A percentile compares a stretch with the other conserved stretches of the same genome.
phyloP scores from a whole-genome alignment of 2,888 invertebrate genomes.

The Masnerella sp. region DNA sequence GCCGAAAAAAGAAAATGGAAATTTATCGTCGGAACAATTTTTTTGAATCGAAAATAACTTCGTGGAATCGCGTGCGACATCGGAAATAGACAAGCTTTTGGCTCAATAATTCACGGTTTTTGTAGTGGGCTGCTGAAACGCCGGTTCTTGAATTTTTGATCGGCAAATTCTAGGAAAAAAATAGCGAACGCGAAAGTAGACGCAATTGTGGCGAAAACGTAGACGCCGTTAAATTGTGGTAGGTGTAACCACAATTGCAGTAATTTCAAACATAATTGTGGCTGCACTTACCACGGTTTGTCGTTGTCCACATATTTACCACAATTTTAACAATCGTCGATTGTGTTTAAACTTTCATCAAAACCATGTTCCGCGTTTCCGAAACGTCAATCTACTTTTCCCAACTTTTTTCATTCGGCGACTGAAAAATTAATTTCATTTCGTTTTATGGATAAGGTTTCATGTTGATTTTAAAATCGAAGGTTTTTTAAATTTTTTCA shows the following conservation, averaged over 20 bases:
- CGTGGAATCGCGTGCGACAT: slow-evolving; percentile 49
- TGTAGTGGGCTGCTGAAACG: slow-evolving; percentile 35
- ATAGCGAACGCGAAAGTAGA: slow-evolving; percentile 16
- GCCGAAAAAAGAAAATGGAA: too few relatives aligned
- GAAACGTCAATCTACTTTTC: too few relatives aligned
- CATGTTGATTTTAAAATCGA: too few relatives aligned
- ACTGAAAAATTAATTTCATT: too few relatives aligned
- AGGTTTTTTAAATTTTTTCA: too few relatives aligned
- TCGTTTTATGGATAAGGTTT: too few relatives aligned
- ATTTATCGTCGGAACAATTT: too few relatives aligned
- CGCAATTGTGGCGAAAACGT: slow-evolving; percentile 24
- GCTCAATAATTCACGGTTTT: slow-evolving; percentile 51
- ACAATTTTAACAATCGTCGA: slow-evolving; percentile 1
- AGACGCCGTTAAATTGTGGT: slow-evolving; percentile 26
- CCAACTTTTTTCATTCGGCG: too few relatives aligned
- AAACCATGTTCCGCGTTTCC: background rate
- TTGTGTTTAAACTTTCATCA: too few relatives aligned
- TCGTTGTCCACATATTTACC: slow-evolving; percentile 17
- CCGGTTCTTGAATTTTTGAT: slow-evolving; percentile 29
- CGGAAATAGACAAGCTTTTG: slow-evolving; percentile 45
- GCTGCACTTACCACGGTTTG: slow-evolving; percentile 15
- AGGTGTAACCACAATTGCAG: slow-evolving; percentile 20
- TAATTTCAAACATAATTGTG: slow-evolving; percentile 26
- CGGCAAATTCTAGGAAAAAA: slow-evolving; percentile 18
- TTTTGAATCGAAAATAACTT: slow-evolving; percentile 25